phyloP scores from a whole-genome alignment of 2,797 vertebrate genomes.

The Erithacus rubecula region DNA sequence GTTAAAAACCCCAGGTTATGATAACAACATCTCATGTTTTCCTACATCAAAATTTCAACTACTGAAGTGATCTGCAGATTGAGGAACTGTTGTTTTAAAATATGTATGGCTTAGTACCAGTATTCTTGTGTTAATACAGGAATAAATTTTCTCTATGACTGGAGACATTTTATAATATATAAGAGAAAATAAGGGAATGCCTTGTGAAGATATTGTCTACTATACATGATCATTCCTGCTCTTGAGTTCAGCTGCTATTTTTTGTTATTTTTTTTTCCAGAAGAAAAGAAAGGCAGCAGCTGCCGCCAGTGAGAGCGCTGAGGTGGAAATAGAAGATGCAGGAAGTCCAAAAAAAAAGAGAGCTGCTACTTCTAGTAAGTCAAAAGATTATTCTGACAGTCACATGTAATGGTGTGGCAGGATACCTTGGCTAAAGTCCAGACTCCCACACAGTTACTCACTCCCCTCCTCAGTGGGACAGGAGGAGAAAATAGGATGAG shows the following conservation, averaged over 20 bases:
- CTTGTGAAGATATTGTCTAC: background rate
- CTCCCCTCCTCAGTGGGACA: background rate
- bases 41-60: background rate
- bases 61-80: background rate
- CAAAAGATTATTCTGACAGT: background rate
- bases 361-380: constrained; percentile 65
- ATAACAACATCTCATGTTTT: background rate
- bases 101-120: background rate
- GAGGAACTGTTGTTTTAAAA: background rate
- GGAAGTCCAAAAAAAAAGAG: constrained; percentile 38
- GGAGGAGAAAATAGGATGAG: background rate
- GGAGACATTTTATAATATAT: background rate
- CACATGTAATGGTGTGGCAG: background rate
- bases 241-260: background rate
- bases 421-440: background rate
- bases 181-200: background rate
- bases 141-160: background rate
- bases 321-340: constrained; percentile 30
- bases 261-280: background rate
- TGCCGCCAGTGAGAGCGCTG: constrained; percentile 12
- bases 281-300: constrained; percentile 65
- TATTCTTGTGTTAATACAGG: background rate
- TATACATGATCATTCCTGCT: background rate
- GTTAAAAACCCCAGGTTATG: background rate
- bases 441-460: background rate